These are phyloP conservation scores for Trogon melanurus DNA, from an alignment of 2,113 vertebrate genomes.

Conservation along the genomic window DNA sequence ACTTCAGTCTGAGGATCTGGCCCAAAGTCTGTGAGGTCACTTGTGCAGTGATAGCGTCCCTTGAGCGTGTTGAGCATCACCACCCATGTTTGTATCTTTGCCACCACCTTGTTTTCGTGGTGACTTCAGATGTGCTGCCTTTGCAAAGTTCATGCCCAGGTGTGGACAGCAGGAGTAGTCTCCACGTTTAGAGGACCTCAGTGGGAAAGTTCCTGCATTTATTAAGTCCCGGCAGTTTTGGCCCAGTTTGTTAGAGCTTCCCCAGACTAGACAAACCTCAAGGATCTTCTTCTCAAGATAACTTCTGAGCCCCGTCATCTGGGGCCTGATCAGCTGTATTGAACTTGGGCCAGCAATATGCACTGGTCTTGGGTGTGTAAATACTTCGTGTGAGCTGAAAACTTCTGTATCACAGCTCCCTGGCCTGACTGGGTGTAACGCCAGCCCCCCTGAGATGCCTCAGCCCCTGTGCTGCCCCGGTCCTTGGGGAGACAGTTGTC, in stretches of 20 bases:
- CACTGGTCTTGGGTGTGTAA: background rate
- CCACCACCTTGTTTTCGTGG: background rate
- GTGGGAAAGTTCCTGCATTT: background rate
- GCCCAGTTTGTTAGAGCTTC: background rate
- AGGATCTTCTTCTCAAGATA: background rate
- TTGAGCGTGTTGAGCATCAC: too few relatives aligned
- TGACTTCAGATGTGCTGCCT: background rate
- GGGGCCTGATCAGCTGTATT: background rate
- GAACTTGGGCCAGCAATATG: background rate
- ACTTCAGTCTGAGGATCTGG: background rate
- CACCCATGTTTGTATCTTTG: background rate
- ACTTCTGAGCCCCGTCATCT: background rate
- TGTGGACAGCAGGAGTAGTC: background rate
- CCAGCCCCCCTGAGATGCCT: background rate
- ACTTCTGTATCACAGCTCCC: background rate
- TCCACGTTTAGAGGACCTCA: background rate
- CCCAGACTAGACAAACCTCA: background rate
- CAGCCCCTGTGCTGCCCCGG: background rate
- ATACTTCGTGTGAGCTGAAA: background rate
- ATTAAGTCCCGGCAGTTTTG: background rate
- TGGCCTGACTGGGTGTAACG: background rate
- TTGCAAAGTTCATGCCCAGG: background rate
- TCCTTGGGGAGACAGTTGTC: background rate
- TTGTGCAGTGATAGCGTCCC: background rate
- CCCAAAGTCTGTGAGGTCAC: background rate